A percentile compares a stretch with the other conserved stretches of the same genome.
phyloP scores from a whole-genome alignment of 1,140 invertebrate genomes.

The Linepithema humile region DNA sequence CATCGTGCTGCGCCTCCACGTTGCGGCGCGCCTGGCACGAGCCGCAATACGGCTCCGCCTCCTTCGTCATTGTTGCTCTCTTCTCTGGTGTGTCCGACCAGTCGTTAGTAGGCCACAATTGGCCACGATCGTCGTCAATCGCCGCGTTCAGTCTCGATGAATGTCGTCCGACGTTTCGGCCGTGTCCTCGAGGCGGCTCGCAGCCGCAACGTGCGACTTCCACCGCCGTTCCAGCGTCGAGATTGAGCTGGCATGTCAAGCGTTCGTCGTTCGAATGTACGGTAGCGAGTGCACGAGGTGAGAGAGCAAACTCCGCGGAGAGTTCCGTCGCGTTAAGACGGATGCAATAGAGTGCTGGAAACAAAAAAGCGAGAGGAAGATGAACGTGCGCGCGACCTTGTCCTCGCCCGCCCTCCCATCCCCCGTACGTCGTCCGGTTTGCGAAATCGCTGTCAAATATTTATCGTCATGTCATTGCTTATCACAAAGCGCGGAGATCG shows the following conservation, averaged over 20 bases:
- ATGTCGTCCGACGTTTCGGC: not conserved
- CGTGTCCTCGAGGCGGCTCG: not conserved
- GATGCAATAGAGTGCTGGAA: not conserved
- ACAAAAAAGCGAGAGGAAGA: not conserved
- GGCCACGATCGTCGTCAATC: constrained; percentile 17
- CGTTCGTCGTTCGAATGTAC: constrained; percentile 22
- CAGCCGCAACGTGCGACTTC: not conserved
- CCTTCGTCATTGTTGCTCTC: not conserved
- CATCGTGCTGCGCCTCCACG: not conserved
- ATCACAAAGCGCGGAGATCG: not conserved
- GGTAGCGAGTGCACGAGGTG: constrained; percentile 53
- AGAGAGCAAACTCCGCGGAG: constrained; percentile 1
- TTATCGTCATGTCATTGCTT: constrained; percentile 12
- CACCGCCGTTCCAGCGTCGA: not conserved
- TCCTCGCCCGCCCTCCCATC: constrained; percentile 9
- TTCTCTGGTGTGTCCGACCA: not conserved
- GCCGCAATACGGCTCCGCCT: constrained; percentile 55
- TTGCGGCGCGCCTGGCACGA: constrained; percentile 31
- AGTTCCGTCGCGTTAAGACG: not conserved
- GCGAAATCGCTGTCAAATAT: not conserved
- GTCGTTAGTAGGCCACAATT: constrained; percentile 46
- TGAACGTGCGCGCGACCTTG: not conserved
- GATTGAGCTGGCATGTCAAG: constrained; percentile 7
- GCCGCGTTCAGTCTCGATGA: constrained; percentile 40
- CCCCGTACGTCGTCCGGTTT: not conserved